Evolutionary conservation across 1,140 invertebrate genomes (phyloP).

Genomic region (Meloidogyne chitwoodi): DNA sequence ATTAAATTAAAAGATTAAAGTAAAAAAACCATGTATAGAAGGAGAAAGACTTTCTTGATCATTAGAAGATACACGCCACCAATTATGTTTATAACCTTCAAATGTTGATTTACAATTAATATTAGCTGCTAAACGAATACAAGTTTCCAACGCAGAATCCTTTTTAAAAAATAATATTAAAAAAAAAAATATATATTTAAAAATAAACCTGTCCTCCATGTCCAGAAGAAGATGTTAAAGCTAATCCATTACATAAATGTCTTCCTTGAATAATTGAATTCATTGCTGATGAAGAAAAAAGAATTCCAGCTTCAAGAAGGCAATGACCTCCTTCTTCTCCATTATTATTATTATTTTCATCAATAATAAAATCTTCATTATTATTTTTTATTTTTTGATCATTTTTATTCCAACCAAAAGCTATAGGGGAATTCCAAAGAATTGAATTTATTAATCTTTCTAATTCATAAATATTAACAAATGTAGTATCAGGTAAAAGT

Average conservation of each 20-base stretch:
- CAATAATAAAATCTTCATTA: too few species aligned
- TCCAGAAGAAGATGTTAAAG: not conserved
- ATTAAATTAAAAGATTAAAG: not conserved
- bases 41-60: slow-evolving; percentile 16
- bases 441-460: slow-evolving; percentile 31
- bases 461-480: slow-evolving; percentile 56
- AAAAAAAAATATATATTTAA: slow-evolving; percentile 45
- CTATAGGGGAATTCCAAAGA: slow-evolving; percentile 48
- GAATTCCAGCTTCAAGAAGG: slow-evolving; percentile 46
- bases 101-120: slow-evolving; percentile 33
- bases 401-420: slow-evolving; percentile 31
- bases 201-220: not conserved
- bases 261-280: slow-evolving; percentile 47
- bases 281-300: slow-evolving; percentile 54
- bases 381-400: slow-evolving; percentile 9
- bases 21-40: slow-evolving; percentile 7
- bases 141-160: slow-evolving; percentile 52
- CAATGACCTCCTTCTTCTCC: slow-evolving; percentile 35
- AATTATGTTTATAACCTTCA: slow-evolving; percentile 29
- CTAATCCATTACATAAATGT: slow-evolving; percentile 7
- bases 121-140: slow-evolving; percentile 54
- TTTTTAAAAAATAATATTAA: slow-evolving; percentile 39
- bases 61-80: slow-evolving; percentile 38
- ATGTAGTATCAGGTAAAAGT: slow-evolving; percentile 53
- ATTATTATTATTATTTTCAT: slow-evolving; percentile 9